Evolutionary conservation across 2,797 vertebrate species (phyloP).

Genomic region (Yasuhikotakia modesta): DNA sequence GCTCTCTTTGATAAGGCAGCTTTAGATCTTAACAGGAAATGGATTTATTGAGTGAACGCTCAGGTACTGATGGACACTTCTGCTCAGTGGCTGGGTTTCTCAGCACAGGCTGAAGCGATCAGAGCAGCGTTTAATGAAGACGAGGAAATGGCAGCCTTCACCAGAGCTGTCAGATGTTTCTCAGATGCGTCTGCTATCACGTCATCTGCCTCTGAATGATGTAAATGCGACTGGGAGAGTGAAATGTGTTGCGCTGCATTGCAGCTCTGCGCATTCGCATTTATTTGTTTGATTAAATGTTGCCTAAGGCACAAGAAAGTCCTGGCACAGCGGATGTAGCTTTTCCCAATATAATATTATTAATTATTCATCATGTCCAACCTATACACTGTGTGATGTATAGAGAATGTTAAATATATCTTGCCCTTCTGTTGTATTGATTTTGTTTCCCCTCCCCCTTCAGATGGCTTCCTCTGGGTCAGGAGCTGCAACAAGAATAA

Average conservation of each 20-base stretch:
- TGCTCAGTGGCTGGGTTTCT: background rate
- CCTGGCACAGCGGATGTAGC: conserved; percentile 61
- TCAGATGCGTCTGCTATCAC: background rate
- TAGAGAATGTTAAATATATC: conserved; percentile 69
- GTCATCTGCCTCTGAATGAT: background rate
- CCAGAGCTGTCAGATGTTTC: background rate
- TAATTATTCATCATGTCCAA: conserved; percentile 70
- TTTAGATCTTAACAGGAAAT: conserved; percentile 51
- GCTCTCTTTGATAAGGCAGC: conserved; percentile 44
- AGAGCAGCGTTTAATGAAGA: conserved; percentile 5
- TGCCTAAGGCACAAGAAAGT: conserved; percentile 52
- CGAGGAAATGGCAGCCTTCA: background rate
- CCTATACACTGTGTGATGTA: conserved; percentile 56
- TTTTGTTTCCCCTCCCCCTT: conserved; percentile 52
- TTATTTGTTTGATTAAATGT: conserved; percentile 41
- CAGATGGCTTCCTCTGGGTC: conserved; percentile 51
- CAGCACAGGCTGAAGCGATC: conserved; percentile 8
- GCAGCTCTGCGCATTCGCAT: conserved; percentile 14
- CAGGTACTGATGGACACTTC: conserved; percentile 25
- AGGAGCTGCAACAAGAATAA: conserved; percentile 42
- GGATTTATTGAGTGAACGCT: conserved; percentile 49
- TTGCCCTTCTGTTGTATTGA: conserved; percentile 66
- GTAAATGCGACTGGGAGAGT: background rate
- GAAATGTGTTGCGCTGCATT: background rate
- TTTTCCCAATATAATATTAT: conserved; percentile 52